Conservation (phyloP, 2,797 vertebrate species). For the Lophotriccus pileatus region DNA sequence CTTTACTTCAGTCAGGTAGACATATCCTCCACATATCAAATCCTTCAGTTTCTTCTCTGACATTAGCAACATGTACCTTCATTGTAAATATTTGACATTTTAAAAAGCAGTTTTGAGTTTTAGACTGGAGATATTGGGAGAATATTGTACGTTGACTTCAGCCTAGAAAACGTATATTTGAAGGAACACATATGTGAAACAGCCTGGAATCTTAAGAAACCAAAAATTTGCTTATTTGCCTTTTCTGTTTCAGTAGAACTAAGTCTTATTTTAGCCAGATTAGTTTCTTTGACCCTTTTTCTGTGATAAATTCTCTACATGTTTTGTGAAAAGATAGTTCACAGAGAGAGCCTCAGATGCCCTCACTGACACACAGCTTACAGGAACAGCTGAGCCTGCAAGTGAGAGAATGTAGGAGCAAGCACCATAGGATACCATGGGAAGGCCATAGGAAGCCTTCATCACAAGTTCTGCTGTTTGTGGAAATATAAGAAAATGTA, state of each 20-base stretch:
- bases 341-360: not conserved
- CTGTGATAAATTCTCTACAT: not conserved
- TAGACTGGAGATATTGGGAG: not conserved
- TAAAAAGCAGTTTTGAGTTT: not conserved
- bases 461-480: not conserved
- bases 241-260: not conserved
- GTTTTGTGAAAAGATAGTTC: not conserved
- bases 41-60: not conserved
- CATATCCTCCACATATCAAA: not conserved
- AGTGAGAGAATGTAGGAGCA: not conserved
- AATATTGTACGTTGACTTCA: not conserved
- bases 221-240: not conserved
- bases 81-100: not conserved
- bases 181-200: not conserved
- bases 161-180: not conserved
- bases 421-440: not conserved
- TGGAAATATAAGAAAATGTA: not conserved
- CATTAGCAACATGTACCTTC: fast-evolving
- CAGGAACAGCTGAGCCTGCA: not conserved
- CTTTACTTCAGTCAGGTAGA: not conserved
- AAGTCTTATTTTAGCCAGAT: not conserved
- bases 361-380: not conserved
- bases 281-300: not conserved
- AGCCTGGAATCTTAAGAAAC: not conserved
- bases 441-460: not conserved